Percentiles rank a stretch among this genome's conserved stretches.
Evolutionary conservation across 1,140 invertebrate genomes (phyloP).

Genomic region (Cydia splendana): DNA sequence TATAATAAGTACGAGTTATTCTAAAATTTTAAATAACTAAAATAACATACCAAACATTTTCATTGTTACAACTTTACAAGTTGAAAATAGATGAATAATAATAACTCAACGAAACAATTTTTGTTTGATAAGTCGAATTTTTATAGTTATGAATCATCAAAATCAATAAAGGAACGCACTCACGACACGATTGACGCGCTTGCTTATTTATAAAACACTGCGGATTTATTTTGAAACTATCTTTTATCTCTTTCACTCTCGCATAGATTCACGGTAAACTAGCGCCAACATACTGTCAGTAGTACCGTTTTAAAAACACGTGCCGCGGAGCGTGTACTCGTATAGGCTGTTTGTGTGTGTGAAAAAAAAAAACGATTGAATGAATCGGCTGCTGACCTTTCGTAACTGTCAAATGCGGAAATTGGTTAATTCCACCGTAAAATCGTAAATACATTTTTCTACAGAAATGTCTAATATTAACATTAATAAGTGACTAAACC

Average conservation of each 20-base stretch:
- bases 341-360: constrained; percentile 17
- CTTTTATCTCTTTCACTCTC: background rate
- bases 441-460: constrained; percentile 43
- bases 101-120: no score
- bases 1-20: background rate
- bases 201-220: constrained; percentile 14
- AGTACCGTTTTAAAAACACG: constrained; percentile 23
- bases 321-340: constrained; percentile 6
- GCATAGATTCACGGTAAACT: background rate
- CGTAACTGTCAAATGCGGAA: constrained; percentile 53
- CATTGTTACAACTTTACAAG: no score
- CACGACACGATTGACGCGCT: background rate
- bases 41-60: no score
- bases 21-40: no score
- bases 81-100: no score
- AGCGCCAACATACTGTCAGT: constrained; percentile 7
- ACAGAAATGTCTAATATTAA: constrained; percentile 34
- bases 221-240: constrained; percentile 18
- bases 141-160: constrained; percentile 21
- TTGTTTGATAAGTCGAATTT: no score
- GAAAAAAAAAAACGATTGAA: constrained; percentile 44
- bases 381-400: constrained; percentile 60
- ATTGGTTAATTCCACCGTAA: constrained; percentile 46
- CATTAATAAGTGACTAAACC: constrained; percentile 35
- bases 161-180: constrained; percentile 28